phyloP scores from a whole-genome alignment of 2,888 invertebrate genomes.

The Acanthosepion esculentum region DNA sequence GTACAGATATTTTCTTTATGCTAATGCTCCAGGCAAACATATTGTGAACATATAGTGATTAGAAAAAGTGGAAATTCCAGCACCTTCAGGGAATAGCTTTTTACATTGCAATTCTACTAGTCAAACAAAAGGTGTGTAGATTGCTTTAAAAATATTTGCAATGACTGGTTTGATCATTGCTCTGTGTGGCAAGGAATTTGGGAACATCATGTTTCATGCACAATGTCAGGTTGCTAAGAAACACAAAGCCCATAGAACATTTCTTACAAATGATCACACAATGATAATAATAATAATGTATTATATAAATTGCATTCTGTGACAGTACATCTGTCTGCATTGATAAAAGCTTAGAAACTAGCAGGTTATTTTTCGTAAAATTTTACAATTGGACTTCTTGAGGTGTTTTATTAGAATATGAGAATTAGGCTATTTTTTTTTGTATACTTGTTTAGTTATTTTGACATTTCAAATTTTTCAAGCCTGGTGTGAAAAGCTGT shows the following conservation, averaged over 20 bases:
- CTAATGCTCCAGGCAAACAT: conserved; percentile 15
- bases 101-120: not conserved
- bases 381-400: not conserved
- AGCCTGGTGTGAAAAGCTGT: no score
- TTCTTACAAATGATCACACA: not conserved
- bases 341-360: not conserved
- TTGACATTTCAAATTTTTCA: no score
- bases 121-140: conserved; percentile 1
- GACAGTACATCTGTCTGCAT: not conserved
- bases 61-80: not conserved
- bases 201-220: not conserved
- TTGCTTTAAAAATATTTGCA: not conserved
- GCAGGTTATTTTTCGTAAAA: not conserved
- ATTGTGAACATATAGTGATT: not conserved
- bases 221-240: conserved; percentile 33
- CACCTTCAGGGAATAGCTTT: not conserved
- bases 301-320: not conserved
- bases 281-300: not conserved
- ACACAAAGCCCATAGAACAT: not conserved
- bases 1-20: not conserved
- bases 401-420: not conserved
- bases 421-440: not conserved
- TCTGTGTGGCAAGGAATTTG: not conserved
- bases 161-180: conserved; percentile 7
- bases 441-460: not conserved